Evolutionary conservation across 2,113 vertebrate species (phyloP), one percentile per base, ranked within the genome.

Genomic region (Rhabdornis inornatus): DNA sequence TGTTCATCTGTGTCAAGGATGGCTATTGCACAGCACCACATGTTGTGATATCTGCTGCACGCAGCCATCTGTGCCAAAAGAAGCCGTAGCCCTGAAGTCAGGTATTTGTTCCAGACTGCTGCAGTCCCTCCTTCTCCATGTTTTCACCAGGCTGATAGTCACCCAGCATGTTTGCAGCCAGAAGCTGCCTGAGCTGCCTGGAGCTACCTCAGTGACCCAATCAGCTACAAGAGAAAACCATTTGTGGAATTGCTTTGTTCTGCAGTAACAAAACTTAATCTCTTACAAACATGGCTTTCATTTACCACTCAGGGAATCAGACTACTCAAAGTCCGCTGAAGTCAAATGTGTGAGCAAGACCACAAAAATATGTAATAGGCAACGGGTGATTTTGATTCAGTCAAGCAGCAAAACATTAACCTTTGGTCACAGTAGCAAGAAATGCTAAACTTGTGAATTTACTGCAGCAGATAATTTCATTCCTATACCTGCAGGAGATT

Each of bases 371-470:
- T 40, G 31, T 87, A 90, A 94, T 23, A 63, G 76, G 37, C 88
- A 94, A 92, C 78, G 63, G 53, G 69, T 95, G 71, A 90, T 89
- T 84, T 92, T 86, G 77, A 85, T 92, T 95, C 75, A 87, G 78
- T 71, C 83, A 87, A 31, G 60, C 72, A 90, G 78, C 70, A 83
- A 83, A 91, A 90, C 81, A 70, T 96, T 96, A 93, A 96, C 96
- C 86, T 97, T 95, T 87, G 88, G 77, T 80, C 91, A 70, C 69
- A 71, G 84, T 59, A 94, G 65, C 90, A 79, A 92, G 65, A 74
- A 88, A 85, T 79, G 86, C 37, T 80, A 71, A 86, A 79, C 83
- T 75, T 93, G 59, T 83, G 86, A 94, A 77, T 90, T 78, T 90
- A 53, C 64, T 82, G 89, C 66, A 77, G 65, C n/a, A 66, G 80